Evolutionary conservation across 2,797 vertebrate species (phyloP).

Genomic region (Synaphobranchus kaupii): DNA sequence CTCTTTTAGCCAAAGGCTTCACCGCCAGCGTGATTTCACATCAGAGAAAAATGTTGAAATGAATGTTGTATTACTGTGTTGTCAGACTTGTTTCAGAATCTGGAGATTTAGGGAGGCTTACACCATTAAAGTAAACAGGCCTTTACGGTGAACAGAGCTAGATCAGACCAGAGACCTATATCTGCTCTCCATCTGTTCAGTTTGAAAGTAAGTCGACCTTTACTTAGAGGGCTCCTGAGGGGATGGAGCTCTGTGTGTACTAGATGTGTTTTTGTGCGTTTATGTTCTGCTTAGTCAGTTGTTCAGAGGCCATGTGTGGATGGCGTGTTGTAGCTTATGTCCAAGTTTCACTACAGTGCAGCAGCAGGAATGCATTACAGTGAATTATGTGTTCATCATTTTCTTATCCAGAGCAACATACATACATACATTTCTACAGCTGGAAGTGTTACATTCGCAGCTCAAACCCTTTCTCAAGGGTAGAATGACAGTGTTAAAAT

Average conservation of each 20-base stretch:
- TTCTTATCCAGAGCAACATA: background rate
- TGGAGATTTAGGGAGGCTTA: background rate
- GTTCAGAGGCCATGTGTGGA: background rate
- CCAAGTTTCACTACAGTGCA: background rate
- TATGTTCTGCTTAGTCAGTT: background rate
- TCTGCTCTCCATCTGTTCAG: background rate
- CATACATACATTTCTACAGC: background rate
- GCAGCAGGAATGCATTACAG: background rate
- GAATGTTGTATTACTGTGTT: background rate
- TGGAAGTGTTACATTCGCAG: background rate
- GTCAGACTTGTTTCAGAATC: background rate
- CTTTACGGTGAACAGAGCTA: background rate
- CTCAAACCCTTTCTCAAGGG: background rate
- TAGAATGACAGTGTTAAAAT: background rate
- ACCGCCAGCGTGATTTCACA: background rate
- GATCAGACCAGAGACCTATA: background rate
- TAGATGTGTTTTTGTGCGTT: background rate
- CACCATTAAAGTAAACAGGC: background rate
- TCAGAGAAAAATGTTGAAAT: background rate
- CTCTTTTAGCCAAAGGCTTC: no score
- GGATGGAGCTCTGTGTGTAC: background rate
- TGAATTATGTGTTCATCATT: background rate
- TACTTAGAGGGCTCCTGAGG: slow-evolving; percentile 12
- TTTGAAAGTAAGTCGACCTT: background rate
- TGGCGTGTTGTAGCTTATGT: background rate